Evolutionary conservation across 1,140 invertebrate genomes (phyloP).

Genomic region (Euborellia annulipes): DNA sequence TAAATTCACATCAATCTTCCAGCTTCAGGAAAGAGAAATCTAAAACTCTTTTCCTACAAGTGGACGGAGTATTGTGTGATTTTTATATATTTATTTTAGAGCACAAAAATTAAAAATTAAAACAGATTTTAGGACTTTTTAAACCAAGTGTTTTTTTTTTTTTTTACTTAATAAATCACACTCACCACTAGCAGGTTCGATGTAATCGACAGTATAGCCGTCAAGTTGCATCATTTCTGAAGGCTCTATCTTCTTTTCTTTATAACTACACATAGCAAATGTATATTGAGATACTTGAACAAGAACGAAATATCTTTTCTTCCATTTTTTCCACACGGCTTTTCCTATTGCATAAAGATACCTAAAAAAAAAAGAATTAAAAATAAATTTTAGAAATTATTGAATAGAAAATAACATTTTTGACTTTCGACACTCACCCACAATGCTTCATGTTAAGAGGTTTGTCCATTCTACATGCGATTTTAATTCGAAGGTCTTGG

Average conservation of each 20-base stretch:
- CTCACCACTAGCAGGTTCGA: conserved; percentile 77
- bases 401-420: conserved; percentile 2
- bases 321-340: conserved; percentile 99
- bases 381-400: background rate
- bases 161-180: conserved; percentile 8
- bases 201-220: conserved; percentile 98
- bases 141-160: too few species aligned
- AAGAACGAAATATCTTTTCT: conserved; percentile 93
- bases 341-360: conserved; percentile 90
- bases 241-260: conserved; percentile 97
- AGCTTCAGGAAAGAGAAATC: too few species aligned
- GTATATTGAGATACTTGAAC: conserved; percentile 99
- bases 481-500: conserved; percentile 92
- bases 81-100: too few species aligned
- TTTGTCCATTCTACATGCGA: conserved; percentile 96
- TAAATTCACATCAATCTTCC: too few species aligned
- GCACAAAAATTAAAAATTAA: too few species aligned
- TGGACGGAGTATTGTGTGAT: too few species aligned
- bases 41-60: too few species aligned
- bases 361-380: conserved; percentile 32
- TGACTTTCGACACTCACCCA: conserved; percentile 56
- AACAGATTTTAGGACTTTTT: too few species aligned
- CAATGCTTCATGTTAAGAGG: conserved; percentile 99
- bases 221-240: conserved; percentile 99
- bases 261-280: conserved; percentile 98